Evolutionary conservation across 2,113 vertebrate genomes (phyloP).

Genomic region (Proteles cristata): DNA sequence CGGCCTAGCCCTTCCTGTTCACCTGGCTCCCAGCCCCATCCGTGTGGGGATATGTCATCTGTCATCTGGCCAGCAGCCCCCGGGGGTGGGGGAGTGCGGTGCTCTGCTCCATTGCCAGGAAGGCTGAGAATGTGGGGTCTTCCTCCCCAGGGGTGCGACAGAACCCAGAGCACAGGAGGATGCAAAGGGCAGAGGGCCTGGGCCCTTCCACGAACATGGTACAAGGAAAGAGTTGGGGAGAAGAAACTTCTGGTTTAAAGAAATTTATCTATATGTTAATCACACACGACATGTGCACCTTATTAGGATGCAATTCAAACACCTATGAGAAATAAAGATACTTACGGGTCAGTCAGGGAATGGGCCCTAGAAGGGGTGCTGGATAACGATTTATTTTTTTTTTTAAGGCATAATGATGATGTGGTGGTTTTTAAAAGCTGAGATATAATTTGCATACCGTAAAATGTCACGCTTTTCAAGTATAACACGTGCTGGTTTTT

Average conservation of each 20-base stretch:
- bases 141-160: not conserved
- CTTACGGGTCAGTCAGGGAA: not conserved
- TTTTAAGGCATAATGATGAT: not conserved
- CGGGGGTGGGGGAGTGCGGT: not conserved
- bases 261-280: not conserved
- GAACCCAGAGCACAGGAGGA: not conserved
- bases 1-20: not conserved
- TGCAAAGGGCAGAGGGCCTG: not conserved
- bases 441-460: not conserved
- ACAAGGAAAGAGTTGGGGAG: rapidly evolving
- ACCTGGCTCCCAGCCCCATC: too few species aligned
- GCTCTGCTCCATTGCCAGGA: not conserved
- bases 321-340: not conserved
- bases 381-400: not conserved
- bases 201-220: not conserved
- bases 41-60: not conserved
- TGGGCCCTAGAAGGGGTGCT: not conserved
- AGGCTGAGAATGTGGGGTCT: not conserved
- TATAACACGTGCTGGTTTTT: not conserved
- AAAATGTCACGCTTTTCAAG: not conserved
- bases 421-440: not conserved
- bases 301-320: not conserved
- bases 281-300: not conserved
- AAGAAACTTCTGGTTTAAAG: not conserved
- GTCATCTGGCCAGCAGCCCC: not conserved